These are phyloP conservation scores for Papilio elwesi DNA, from an alignment of 2,888 invertebrate species.

Conservation along the genomic window DNA sequence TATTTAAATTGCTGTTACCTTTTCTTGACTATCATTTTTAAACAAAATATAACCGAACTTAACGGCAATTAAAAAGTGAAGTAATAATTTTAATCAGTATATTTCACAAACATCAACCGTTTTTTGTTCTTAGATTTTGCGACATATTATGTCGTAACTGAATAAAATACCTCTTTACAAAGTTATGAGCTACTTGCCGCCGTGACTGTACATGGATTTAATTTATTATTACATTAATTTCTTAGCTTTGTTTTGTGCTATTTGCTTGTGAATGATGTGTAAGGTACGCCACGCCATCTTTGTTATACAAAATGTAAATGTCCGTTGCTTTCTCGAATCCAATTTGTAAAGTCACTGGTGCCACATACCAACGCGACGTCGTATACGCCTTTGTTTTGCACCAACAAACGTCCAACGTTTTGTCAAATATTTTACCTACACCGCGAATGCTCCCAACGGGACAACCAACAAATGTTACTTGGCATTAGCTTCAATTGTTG, in stretches of 20 bases:
- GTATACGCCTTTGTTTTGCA: constrained; percentile 27
- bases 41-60: background rate
- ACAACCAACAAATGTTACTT: constrained; percentile 47
- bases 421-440: constrained; percentile 49
- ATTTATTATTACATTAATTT: background rate
- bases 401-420: constrained; percentile 41
- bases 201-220: constrained; percentile 3
- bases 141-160: constrained; percentile 4
- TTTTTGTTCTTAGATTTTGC: background rate
- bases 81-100: too few relatives aligned
- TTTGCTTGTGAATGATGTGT: background rate
- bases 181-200: background rate
- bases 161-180: constrained; percentile 2
- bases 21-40: background rate
- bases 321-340: constrained; percentile 5
- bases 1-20: too few relatives aligned
- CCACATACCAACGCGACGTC: constrained; percentile 13
- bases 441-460: constrained; percentile 40
- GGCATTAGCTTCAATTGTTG: constrained; percentile 42
- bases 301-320: constrained; percentile 6
- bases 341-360: constrained; percentile 19
- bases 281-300: constrained; percentile 1
- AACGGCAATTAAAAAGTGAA: background rate
- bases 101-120: too few relatives aligned
- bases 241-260: constrained; percentile 1